Base-by-base conservation (phyloP, 2,797 vertebrate species). In the Chanos chanos region DNA sequence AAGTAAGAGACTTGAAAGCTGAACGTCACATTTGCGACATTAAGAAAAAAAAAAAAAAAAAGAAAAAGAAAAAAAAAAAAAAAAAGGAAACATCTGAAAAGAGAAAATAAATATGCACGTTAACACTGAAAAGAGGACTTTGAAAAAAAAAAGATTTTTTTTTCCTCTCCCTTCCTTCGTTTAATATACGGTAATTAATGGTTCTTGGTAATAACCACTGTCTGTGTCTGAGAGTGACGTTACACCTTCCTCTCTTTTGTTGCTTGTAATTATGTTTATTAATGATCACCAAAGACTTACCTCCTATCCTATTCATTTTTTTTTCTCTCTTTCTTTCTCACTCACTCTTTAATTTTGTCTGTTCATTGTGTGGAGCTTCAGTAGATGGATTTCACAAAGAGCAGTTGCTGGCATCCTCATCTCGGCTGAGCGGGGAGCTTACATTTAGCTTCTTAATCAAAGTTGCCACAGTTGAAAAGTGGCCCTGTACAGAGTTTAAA, bases 261-360 rank as follows among this genome's bases (percentile, higher is more conserved):
- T 78, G 74, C 52, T 51, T n/a, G 56, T 86, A 81, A 87, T 85
- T 86, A 78, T 82, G 77, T 83, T 83, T 87, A 82, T 79, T 80
- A 67, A 36, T 70, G 79, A 85, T 84, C 43, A 73, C 65, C 66
- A 78, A 78, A 71, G 78, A 71, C 72, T 73, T 77, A 64, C 40
- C 7, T 40, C 10, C 15, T 64, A 61, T 58, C 67, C 61, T 79
- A 77, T 86, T 80, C 75, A 75, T 80, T 78, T 62, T 12, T 63
- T 81, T 74, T 80, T 25, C 50, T 59, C 63, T 71, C 47, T n/a
- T 21, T n/a, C n/a, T n/a, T n/a, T n/a, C n/a, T n/a, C n/a, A n/a
- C n/a, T n/a, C n/a, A n/a, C n/a, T n/a, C 45, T 70, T 81, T 89
- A 87, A 87, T 85, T 85, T 74, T 57, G 62, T 63, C 71, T 72